Base-by-base conservation (phyloP, 1,140 invertebrate genomes). In the Ephestia elutella region DNA sequence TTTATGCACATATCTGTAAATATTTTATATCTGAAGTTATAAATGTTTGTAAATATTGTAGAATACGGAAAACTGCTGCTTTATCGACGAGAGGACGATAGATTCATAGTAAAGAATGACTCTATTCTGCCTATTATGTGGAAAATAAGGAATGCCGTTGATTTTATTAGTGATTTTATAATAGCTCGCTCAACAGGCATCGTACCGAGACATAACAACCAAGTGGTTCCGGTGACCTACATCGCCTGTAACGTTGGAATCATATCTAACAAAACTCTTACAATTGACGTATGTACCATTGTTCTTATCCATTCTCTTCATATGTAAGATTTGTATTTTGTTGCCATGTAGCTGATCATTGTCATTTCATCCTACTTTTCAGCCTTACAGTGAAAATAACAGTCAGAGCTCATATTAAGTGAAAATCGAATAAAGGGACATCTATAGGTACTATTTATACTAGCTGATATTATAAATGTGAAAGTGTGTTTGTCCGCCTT, bases 61-160 rank as follows among this genome's bases (percentile, higher is more conserved):
- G 86, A 86, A 55, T 88, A 82, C 18, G 80, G 82, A 8, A 86
- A 82, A 56, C 73, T 81, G 28, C 60, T 88, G 38, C 64, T 88
- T 2, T 88, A 88, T 56, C 72, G 86, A 15, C 73, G 78, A 55
- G 78, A 85, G 71, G 79, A 86, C 54, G 81, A 87, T 51, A 74
- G 84, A 60, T 81, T 88, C 61, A 86, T 88, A 30, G 77, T 88
- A n/a, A 88, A 85, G 61, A 88, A 88, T 60, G 82, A 87, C 63
- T 88, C 86, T 8, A 80, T 88, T 57, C 63, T 88, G 50, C 75
- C 86, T 8, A 69, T 88, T 54, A 81, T 78, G 73, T 88, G 84
- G 83, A 79, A 81, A 70, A 78, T 88, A 59, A 71, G 78, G 21
- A 88, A 86, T 63, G 56, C 77, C 18, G 51, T 68, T 17, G 82